Base-by-base conservation (phyloP, 1,140 invertebrate species). In the Sesamia nonagrioides region DNA sequence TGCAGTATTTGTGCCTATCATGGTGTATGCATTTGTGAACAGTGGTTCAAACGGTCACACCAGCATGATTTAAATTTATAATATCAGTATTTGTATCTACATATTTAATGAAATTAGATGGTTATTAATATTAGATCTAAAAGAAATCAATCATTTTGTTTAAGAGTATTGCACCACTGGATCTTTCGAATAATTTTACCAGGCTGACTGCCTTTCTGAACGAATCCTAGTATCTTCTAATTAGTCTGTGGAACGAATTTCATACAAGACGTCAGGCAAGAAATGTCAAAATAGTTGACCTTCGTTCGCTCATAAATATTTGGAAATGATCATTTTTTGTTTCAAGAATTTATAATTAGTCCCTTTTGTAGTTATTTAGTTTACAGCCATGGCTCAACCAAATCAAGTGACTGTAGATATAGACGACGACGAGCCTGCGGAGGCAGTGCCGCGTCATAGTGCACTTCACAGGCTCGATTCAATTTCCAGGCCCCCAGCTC, bases 321-420 rank as follows among this genome's bases (percentile, higher is more conserved):
- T 85, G 84, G 83, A 88, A 86, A 90, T 88, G 86, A 81, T 82
- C 77, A 72, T 82, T 82, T 86, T 69, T 77, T n/a, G 52, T 33
- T 81, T 84, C 79, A 71, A 77, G 45, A 75, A 76, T 63, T 77
- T 42, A 69, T 45, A 60, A 45, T 21, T 27, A 13, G 11, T n/a
- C 45, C 48, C 73, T 75, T 77, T 66, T 68, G 50, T 63, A 79
- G 40, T 68, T 66, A 18, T 69, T 79, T 83, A 77, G 60, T 79
- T 71, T 80, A 58, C 40, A 79, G 78, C 66, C 21, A 95, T 95
- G 93, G 86, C 93, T 81, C 91, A 95, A 72, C 61, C 84, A 58
- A 92, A 87, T 80, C 93, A 94, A 89, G 89, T 95, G 42, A 91
- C 83, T 54, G 73, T 95, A 27, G 91, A 95, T 37, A 94, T 95